These are phyloP conservation scores for Siphlonurus alternatus DNA, from an alignment of 2,888 invertebrate genomes.

Conservation along the genomic window DNA sequence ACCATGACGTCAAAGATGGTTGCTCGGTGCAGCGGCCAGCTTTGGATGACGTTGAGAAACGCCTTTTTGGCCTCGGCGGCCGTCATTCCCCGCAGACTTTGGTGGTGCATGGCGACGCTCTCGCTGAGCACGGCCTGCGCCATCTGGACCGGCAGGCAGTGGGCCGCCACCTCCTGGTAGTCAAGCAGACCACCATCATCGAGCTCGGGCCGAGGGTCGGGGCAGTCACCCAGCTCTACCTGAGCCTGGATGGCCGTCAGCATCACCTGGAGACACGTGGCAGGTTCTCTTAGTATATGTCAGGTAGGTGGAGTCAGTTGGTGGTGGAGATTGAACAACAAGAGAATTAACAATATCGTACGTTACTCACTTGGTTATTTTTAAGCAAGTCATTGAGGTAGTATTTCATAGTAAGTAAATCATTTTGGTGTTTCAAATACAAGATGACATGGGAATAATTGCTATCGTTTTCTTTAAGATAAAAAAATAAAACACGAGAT, in stretches of 20 bases:
- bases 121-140: conserved; percentile 62
- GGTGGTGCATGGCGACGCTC: conserved; percentile 80
- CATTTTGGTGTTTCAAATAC: no score
- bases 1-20: conserved; percentile 92
- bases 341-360: no score
- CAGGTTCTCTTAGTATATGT: not conserved
- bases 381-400: no score
- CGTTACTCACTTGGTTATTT: no score
- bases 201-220: conserved; percentile 26
- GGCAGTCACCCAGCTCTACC: conserved; percentile 73
- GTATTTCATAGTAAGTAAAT: no score
- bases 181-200: conserved; percentile 30
- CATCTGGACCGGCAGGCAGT: conserved; percentile 69
- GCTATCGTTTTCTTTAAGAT: no score
- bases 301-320: no score
- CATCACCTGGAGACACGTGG: conserved; percentile 53
- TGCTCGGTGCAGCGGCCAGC: conserved; percentile 84
- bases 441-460: no score
- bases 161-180: conserved; percentile 51
- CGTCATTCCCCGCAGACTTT: conserved; percentile 72
- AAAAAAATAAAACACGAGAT: not conserved
- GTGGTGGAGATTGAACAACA: no score
- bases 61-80: conserved; percentile 79
- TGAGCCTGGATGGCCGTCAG: conserved; percentile 86
- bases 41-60: conserved; percentile 79